These are phyloP conservation scores for Drosophila diplacantha DNA, from an alignment of 2,888 invertebrate genomes.

Conservation along the genomic window DNA sequence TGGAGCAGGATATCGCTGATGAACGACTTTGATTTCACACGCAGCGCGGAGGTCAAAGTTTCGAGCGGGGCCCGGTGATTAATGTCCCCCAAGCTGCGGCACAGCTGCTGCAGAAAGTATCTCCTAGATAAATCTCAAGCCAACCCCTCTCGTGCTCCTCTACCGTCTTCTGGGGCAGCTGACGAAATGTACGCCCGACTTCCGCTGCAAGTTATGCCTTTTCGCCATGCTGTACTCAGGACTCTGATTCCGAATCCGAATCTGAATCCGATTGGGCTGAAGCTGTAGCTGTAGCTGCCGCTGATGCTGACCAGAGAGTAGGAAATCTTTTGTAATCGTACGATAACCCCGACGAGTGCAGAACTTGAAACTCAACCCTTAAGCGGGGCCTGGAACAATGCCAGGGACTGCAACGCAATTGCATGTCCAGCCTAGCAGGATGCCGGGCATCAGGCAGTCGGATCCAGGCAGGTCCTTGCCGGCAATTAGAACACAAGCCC, in stretches of 20 bases:
- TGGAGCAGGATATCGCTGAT: slow-evolving; percentile 58
- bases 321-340: slow-evolving; percentile 73
- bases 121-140: slow-evolving; percentile 61
- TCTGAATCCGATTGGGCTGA: slow-evolving; percentile 8
- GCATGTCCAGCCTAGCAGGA: slow-evolving; percentile 70
- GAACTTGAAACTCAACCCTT: slow-evolving; percentile 68
- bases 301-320: slow-evolving; percentile 52
- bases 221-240: slow-evolving; percentile 36
- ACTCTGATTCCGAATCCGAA: slow-evolving; percentile 2
- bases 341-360: slow-evolving; percentile 65
- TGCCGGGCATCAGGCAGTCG: slow-evolving; percentile 47
- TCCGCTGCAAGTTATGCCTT: slow-evolving; percentile 59
- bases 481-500: slow-evolving; percentile 61
- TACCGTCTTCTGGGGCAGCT: slow-evolving; percentile 27
- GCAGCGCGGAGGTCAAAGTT: slow-evolving; percentile 28
- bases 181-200: slow-evolving; percentile 46
- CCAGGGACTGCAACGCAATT: slow-evolving; percentile 60
- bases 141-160: neutral
- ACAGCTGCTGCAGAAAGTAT: slow-evolving; percentile 51
- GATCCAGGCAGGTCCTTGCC: slow-evolving; percentile 64
- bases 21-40: slow-evolving; percentile 59
- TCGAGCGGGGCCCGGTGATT: slow-evolving; percentile 17
- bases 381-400: slow-evolving; percentile 45
- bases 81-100: slow-evolving; percentile 19
- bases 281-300: slow-evolving; percentile 8